Base-by-base conservation (phyloP, 1,140 invertebrate species). In the Plutomurus gul region DNA sequence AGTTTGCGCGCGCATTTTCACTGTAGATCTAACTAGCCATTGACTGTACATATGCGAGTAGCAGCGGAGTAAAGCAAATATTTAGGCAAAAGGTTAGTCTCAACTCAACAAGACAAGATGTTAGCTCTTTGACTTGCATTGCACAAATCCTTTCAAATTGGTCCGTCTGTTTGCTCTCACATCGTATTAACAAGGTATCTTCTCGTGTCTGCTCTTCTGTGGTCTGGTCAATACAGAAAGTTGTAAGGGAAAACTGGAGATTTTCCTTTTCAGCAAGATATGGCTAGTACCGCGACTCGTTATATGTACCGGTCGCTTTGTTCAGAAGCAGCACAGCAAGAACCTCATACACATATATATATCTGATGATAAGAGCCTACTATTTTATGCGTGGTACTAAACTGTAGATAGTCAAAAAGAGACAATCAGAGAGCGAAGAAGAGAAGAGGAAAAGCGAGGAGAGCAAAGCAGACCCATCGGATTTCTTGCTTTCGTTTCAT, bases 71-170 rank as follows among this genome's bases (percentile, higher is more conserved):
- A 65, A 65, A 30, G 56, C 56, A 65, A 65, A 65, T 65, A 65
- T 65, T 65, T 65, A 65, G 56, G 56, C 4, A 65, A 51, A 65
- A 65, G 56, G 56, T 65, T 65, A 30, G 30, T 27, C 56, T 65
- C 56, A 36, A 30, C 56, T 65, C 27, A 65, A 33, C 11, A 30
- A 65, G 27, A 65, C 27, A 65, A 65, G 56, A 65, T 65, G 56
- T 65, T 65, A 65, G 36, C 56, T 65, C 56, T 65, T 65, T 65
- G 56, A 27, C 56, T 65, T 65, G 56, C 25, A 30, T 30, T 65
- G 56, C 56, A 65, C 56, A 65, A 65, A 65, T 65, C 56, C 36
- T 30, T 65, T 65, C 56, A 65, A 65, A 65, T 65, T 65, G 56
- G 56, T 65, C 27, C 56, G 56, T 65, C 27, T 65, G 56, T 65